Percentiles rank a stretch among this genome's conserved stretches.
These are phyloP conservation scores for Sakesphorus luctuosus DNA, from an alignment of 2,113 vertebrate species.

Conservation along the genomic window DNA sequence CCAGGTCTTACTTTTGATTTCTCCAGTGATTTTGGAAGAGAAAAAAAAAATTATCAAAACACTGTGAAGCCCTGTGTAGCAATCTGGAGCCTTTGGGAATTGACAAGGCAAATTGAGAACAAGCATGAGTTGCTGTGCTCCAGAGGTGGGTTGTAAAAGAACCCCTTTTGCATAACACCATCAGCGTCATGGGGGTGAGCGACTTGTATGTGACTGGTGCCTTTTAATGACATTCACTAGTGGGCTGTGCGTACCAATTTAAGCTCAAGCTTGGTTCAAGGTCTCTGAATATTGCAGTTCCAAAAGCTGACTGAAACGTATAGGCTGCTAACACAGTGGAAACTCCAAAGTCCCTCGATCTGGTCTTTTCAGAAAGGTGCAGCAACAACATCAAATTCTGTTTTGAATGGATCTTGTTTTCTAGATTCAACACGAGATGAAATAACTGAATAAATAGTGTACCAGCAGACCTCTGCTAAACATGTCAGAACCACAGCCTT, in stretches of 20 bases:
- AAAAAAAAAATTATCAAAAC: not conserved
- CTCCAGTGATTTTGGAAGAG: not conserved
- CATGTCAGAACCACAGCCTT: not conserved
- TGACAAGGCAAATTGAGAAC: not conserved
- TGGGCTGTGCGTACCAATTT: not conserved
- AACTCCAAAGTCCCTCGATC: not conserved
- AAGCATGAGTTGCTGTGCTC: not conserved
- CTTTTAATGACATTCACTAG: not conserved
- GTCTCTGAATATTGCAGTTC: not conserved
- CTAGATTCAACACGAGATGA: not conserved
- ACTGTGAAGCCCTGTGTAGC: not conserved
- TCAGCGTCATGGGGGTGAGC: accelerated
- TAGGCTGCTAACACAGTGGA: not conserved
- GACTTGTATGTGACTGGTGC: not conserved
- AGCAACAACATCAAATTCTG: not conserved
- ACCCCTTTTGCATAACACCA: not conserved
- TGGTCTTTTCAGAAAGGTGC: not conserved
- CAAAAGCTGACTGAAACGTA: not conserved
- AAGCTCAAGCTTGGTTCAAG: not conserved
- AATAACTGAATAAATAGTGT: not conserved
- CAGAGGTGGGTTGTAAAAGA: not conserved
- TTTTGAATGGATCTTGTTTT: not conserved
- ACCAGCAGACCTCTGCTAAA: not conserved
- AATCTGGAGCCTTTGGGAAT: not conserved
- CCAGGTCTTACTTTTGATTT: not conserved